Evolutionary conservation across 2,888 invertebrate species (phyloP).

Genomic region (Ornithoptera alexandrae): DNA sequence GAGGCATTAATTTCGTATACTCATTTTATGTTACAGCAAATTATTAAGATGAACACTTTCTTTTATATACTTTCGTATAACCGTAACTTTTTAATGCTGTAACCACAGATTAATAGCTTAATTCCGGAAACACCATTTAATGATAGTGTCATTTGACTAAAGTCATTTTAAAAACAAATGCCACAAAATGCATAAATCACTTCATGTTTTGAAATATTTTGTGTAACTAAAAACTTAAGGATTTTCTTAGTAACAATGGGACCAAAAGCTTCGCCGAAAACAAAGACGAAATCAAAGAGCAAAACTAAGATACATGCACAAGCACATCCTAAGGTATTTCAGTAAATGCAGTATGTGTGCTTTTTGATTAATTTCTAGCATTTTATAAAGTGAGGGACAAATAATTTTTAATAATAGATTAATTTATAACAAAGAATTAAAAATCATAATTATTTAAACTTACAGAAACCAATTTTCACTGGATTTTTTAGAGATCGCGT

Average conservation of each 20-base stretch:
- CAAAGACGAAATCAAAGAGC: not conserved
- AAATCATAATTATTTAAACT: not conserved
- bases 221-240: not conserved
- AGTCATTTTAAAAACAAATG: slow-evolving; percentile 2
- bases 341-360: not conserved
- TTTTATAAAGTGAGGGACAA: not conserved
- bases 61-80: too few species aligned
- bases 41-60: too few species aligned
- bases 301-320: not conserved
- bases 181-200: not conserved
- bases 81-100: not conserved
- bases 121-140: not conserved
- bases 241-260: not conserved
- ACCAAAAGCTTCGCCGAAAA: not conserved
- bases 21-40: too few species aligned
- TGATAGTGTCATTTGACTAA: not conserved
- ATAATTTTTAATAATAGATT: not conserved
- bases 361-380: too few species aligned
- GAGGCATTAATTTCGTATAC: too few species aligned
- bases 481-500: slow-evolving; percentile 40
- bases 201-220: slow-evolving; percentile 4
- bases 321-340: not conserved
- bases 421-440: not conserved
- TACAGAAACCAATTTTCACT: slow-evolving; percentile 31
- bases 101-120: not conserved